Conservation (phyloP, 2,797 vertebrate genomes). For the Molossus alvarezi region DNA sequence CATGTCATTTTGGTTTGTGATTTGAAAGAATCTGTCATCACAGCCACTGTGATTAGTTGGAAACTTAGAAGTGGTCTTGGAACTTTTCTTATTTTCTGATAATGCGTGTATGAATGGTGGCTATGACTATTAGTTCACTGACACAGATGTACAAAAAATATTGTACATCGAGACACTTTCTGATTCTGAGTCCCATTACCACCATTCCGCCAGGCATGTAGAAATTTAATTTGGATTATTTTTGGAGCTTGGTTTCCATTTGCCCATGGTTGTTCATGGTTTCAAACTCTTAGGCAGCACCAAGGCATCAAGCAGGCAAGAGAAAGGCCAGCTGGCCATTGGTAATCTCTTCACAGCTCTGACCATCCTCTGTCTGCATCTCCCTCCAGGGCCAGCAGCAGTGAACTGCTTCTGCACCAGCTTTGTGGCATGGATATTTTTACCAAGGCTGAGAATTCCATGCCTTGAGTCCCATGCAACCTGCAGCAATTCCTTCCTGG, state of each 20-base stretch:
- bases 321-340: not conserved
- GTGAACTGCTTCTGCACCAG: not conserved
- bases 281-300: not conserved
- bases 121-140: constrained; percentile 12
- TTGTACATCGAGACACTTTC: not conserved
- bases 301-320: not conserved
- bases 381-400: not conserved
- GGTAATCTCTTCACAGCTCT: not conserved
- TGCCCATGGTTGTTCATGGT: not conserved
- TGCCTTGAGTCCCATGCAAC: not conserved
- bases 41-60: constrained; percentile 9
- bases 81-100: constrained; percentile 35
- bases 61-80: constrained; percentile 35
- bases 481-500: not conserved
- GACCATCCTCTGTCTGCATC: not conserved
- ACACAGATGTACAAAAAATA: not conserved
- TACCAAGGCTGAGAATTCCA: not conserved
- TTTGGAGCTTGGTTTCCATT: not conserved
- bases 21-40: not conserved
- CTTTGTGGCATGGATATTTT: not conserved
- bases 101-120: not conserved
- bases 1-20: not conserved
- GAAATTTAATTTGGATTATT: not conserved
- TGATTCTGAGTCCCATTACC: not conserved
- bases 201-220: not conserved